Evolutionary conservation across 2,113 vertebrate genomes (phyloP), one percentile per base, ranked within the genome.

Genomic region (Gnathonemus echidnorhynchus): DNA sequence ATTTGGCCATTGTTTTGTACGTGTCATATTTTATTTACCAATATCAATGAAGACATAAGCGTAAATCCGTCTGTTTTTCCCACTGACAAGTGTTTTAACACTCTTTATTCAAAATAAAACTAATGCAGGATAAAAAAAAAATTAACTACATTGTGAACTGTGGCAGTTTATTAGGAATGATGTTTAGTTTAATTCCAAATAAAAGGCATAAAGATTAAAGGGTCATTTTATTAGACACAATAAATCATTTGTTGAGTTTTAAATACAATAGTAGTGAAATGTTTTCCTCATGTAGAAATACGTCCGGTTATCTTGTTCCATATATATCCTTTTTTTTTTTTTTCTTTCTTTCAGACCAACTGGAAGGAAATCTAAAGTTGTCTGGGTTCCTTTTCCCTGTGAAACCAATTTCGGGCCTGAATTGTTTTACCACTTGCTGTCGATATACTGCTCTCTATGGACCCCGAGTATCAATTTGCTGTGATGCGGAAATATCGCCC

Each of bases 361-460:
- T 92, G 90, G 80, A 92, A 90, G 88, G 52, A 92, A 92, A 88
- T 50, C 88, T 92, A 35, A 92, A 92, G 48, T 74, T 89, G 53
- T 89, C 80, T 92, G 90, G 89, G 85, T 89, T 88, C 58, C 56
- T 46, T 92, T 90, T 92, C 50, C 88, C 88, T 89, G 58, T 91
- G 91, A 92, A 93, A 92, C 91, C 90, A 91, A 90, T 92, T 90
- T 93, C 89, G 31, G 56, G 62, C 84, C 83, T 39, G 62, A 92
- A 93, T 92, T 86, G 89, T 89, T 93, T 93, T 93, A 90, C 77
- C 93, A 93, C 90, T 91, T 90, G 70, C 80, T 88, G 66, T 91
- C 77, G 31, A 86, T 90, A 50, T 35, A 88, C 66, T 89, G 90
- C 89, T 91, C 86, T 91, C 53, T 74, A 35, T 86, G 90, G 88